Conservation (phyloP, 2,888 invertebrate species). For the Idaea aversata region DNA sequence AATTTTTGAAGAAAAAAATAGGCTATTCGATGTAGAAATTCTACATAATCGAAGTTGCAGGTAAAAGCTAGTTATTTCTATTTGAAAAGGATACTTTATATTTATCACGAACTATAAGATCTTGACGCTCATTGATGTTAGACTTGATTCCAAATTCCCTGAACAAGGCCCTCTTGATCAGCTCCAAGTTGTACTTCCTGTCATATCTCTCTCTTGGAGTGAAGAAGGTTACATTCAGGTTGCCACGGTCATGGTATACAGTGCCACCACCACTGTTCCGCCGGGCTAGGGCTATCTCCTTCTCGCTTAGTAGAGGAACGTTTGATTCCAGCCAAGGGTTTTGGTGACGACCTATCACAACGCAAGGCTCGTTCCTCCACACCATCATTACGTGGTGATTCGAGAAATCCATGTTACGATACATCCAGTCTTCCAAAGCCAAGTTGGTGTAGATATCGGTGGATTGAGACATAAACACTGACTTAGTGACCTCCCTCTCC, state of each 20-base stretch:
- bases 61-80: not conserved
- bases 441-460: slow-evolving; percentile 95
- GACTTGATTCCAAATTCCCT: slow-evolving; percentile 90
- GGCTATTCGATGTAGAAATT: too few species aligned
- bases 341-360: slow-evolving; percentile 97
- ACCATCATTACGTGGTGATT: slow-evolving; percentile 92
- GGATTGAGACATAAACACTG: slow-evolving; percentile 95
- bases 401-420: slow-evolving; percentile 90
- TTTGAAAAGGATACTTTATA: slow-evolving; percentile 84
- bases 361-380: slow-evolving; percentile 96
- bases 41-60: not conserved
- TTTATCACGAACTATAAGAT: slow-evolving; percentile 89
- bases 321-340: slow-evolving; percentile 98
- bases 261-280: slow-evolving; percentile 98
- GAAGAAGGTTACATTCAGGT: slow-evolving; percentile 96
- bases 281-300: slow-evolving; percentile 88
- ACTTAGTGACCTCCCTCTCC: slow-evolving; percentile 85
- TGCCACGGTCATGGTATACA: slow-evolving; percentile 97
- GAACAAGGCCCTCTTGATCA: slow-evolving; percentile 90
- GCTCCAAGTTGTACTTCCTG: slow-evolving; percentile 91
- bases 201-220: slow-evolving; percentile 91
- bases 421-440: slow-evolving; percentile 98
- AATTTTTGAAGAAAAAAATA: too few species aligned
- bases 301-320: slow-evolving; percentile 82
- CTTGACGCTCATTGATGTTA: slow-evolving; percentile 89